These are phyloP conservation scores for Chlorocebus sabaeus DNA, from an alignment of 2,113 vertebrate genomes.

Conservation along the genomic window DNA sequence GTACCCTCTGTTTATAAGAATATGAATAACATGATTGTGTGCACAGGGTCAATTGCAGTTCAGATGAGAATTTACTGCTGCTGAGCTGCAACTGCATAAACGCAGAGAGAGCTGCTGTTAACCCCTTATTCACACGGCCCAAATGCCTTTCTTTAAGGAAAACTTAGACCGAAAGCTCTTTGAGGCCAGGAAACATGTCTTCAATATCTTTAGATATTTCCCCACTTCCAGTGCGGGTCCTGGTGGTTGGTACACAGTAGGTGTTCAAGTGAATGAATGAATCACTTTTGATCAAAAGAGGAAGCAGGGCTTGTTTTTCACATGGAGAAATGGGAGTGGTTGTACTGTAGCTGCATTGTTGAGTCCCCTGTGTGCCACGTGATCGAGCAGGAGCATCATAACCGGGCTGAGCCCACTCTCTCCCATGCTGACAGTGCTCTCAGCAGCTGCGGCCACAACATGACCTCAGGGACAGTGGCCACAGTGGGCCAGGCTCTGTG, in stretches of 20 bases:
- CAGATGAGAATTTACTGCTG: constrained; percentile 79
- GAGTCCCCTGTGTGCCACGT: background rate
- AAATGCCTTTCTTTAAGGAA: background rate
- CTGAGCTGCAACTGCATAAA: constrained; percentile 56
- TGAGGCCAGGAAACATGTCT: background rate
- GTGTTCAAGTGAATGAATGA: background rate
- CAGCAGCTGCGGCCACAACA: background rate
- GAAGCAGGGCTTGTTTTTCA: background rate
- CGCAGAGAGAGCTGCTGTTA: constrained; percentile 38
- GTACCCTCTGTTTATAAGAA: constrained; percentile 85
- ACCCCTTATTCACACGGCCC: constrained; percentile 23
- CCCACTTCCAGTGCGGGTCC: rapidly evolving
- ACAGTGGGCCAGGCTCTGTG: rapidly evolving
- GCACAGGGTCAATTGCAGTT: constrained; percentile 81
- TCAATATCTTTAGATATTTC: background rate
- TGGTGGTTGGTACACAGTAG: background rate
- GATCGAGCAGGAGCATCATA: rapidly evolving
- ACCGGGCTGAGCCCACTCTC: background rate
- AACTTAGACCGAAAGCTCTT: background rate
- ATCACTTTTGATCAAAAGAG: background rate
- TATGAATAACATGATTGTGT: constrained; percentile 84
- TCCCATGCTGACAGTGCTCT: background rate
- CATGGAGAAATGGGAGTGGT: background rate
- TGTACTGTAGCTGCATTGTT: background rate
- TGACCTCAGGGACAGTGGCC: rapidly evolving